phyloP scores from a whole-genome alignment of 2,797 vertebrate species.

The Chrosomus eos region DNA sequence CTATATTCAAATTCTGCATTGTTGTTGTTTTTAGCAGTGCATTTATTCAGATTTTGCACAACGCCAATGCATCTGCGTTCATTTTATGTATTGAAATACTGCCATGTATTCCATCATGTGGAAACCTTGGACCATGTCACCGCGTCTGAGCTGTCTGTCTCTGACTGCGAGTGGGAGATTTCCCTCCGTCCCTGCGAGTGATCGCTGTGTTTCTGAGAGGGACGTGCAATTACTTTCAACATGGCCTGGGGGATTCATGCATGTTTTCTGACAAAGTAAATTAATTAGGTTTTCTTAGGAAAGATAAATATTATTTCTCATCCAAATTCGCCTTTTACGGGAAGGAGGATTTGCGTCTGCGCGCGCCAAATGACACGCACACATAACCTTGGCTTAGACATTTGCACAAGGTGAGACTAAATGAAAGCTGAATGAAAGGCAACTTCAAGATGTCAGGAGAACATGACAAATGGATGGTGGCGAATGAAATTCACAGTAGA shows the following conservation, averaged over 20 bases:
- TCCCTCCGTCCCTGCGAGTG: slow-evolving; percentile 62
- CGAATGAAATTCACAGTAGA: slow-evolving; percentile 54
- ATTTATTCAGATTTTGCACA: slow-evolving; percentile 33
- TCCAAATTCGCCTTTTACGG: slow-evolving; percentile 42
- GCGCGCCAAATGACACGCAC: slow-evolving; percentile 1
- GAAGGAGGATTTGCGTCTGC: slow-evolving; percentile 42
- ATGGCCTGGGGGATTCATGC: slow-evolving; percentile 71
- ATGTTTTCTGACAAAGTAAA: slow-evolving; percentile 78
- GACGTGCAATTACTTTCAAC: slow-evolving; percentile 72
- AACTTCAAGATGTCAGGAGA: slow-evolving; percentile 53
- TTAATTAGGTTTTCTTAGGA: slow-evolving; percentile 74
- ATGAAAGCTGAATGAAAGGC: slow-evolving; percentile 54
- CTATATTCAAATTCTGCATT: slow-evolving; percentile 1
- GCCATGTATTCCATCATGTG: slow-evolving; percentile 51
- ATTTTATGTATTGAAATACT: slow-evolving; percentile 52
- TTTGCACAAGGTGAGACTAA: slow-evolving; percentile 55
- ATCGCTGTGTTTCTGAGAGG: slow-evolving; percentile 74
- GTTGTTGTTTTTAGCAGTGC: slow-evolving; percentile 25
- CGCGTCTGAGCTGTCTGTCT: slow-evolving; percentile 59
- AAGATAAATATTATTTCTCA: slow-evolving; percentile 65
- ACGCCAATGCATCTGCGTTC: slow-evolving; percentile 58
- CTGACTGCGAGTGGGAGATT: slow-evolving; percentile 71
- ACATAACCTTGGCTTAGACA: slow-evolving; percentile 34
- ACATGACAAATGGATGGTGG: slow-evolving; percentile 59
- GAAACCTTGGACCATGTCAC: slow-evolving; percentile 61